Base-by-base conservation (phyloP, 2,113 vertebrate genomes). In the Pedetes capensis region DNA sequence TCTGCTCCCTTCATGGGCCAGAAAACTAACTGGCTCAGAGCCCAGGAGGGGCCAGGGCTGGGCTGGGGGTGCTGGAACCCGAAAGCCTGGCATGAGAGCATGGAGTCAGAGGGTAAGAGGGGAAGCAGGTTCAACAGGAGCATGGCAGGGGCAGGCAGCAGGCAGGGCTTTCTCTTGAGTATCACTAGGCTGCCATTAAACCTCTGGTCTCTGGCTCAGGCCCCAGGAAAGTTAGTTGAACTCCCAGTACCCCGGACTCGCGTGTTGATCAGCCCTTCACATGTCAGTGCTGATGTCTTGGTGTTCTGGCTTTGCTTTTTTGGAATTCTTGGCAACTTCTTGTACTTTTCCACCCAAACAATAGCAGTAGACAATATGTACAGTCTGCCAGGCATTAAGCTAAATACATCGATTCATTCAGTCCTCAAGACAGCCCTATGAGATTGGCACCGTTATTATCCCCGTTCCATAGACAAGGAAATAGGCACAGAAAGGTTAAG, bases 21-120 rank as follows among this genome's bases (percentile, higher is more conserved):
- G 42, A 85, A 87, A 91, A 95, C 96, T 95, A 97, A 96, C 97
- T 95, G 76, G 94, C 86, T 88, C 88, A 82, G 80, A 97, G 97
- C 0, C 8, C 3, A 61, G 95, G 34, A 94, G 89, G 81, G 82
- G 85, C 72, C 79, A 66, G 53, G 87, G 92, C 89, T 2, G 10
- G 37, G 94, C 95, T 83, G 76, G 96, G 93, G 72, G 55, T 72
- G 92, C 91, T 88, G 97, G 92, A 92, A 87, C 44, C 72, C 44
- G 27, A 75, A 53, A 34, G 34, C 7, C 74, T n/a, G 47, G 51
- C 34, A 32, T 29, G 55, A 29, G 55, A 25, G 25, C 55, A 23
- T 22, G 23, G 55, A 87, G 79, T 66, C 69, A 23, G 37, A 42
- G 47, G 83, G 91, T 59, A 42, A 79, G n/a, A 55, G 79, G n/a